Conservation (phyloP, 2,113 vertebrate species). For the Dunckerocampus dactyliophorus region DNA sequence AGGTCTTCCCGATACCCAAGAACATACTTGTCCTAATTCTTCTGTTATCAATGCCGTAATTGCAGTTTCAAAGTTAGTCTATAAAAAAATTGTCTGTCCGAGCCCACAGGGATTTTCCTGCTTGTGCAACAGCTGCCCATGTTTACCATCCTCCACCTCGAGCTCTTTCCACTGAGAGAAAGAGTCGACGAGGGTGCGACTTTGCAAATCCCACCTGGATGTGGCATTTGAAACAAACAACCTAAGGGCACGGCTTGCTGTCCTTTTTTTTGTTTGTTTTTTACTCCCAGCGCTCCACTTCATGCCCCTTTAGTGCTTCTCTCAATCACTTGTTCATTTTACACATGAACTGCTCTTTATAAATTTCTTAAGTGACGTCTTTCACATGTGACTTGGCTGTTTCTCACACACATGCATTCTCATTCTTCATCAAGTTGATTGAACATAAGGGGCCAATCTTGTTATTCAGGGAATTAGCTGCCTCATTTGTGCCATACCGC, state of each 20-base stretch:
- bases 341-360: slow-evolving; percentile 44
- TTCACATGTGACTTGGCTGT: background rate
- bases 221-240: slow-evolving; percentile 73
- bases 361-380: slow-evolving; percentile 30
- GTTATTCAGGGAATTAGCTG: slow-evolving; percentile 69
- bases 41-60: too few relatives aligned
- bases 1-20: too few relatives aligned
- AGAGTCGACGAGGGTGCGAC: slow-evolving; percentile 84
- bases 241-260: slow-evolving; percentile 58
- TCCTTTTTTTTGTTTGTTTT: slow-evolving; percentile 17
- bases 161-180: slow-evolving; percentile 88
- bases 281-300: slow-evolving; percentile 43
- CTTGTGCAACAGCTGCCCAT: slow-evolving; percentile 82
- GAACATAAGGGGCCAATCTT: slow-evolving; percentile 55
- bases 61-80: too few relatives aligned
- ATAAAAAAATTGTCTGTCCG: slow-evolving; percentile 64
- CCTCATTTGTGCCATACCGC: slow-evolving; percentile 67
- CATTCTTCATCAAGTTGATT: slow-evolving; percentile 45
- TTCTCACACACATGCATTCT: slow-evolving; percentile 20
- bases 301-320: slow-evolving; percentile 27
- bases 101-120: slow-evolving; percentile 79
- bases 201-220: slow-evolving; percentile 80
- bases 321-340: slow-evolving; percentile 45
- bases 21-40: too few relatives aligned
- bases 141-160: slow-evolving; percentile 91